Base-by-base conservation (phyloP, 2,797 vertebrate genomes). In the Eremophila alpestris region DNA sequence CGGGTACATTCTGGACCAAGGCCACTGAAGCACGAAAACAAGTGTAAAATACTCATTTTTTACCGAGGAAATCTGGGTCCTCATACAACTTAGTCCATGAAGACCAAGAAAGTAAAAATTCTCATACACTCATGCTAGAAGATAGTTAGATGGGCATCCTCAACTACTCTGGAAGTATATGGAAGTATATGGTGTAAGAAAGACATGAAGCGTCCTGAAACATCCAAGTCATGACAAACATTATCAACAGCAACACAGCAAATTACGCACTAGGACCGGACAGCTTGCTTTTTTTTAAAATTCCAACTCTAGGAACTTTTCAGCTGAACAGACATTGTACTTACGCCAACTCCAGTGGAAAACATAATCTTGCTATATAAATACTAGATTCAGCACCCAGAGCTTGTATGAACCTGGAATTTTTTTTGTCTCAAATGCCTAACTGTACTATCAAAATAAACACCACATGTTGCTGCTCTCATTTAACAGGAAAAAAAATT, bases 361-460 rank as follows among this genome's bases (percentile, higher is more conserved):
- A 80, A 74, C 14, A 38, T 8, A 21, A 76, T 19, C 45, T 29
- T 10, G 2, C 27, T 54, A 76, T 29, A 82, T 16, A 79, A 94
- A 84, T 29, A 90, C 2, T 40, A 73, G 11, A 74, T 70, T 67
- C 45, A 52, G 24, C 30, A 81, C 23, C 10, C 15, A 74, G 10
- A 55, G 49, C 9, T 38, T 24, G 1, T 3, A 52, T 7, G 20
- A 90, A 71, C 7, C 5, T 36, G 26, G 3, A 64, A 15, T 11
- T 55, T 70, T 85, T 85, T 64, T 67, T 11, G 38, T 76, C 11
- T 45, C 27, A 54, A 84, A 24, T 21, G 8, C 34, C 60, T 40
- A 36, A 77, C 0, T 23, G 8, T 20, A 67, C 38, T 51, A 67
- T 58, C 75, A 92, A 95, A 95, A 87, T 65, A 89, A 90, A 74